Conservation (phyloP, 2,797 vertebrate species). For the Protosalanx chinensis region DNA sequence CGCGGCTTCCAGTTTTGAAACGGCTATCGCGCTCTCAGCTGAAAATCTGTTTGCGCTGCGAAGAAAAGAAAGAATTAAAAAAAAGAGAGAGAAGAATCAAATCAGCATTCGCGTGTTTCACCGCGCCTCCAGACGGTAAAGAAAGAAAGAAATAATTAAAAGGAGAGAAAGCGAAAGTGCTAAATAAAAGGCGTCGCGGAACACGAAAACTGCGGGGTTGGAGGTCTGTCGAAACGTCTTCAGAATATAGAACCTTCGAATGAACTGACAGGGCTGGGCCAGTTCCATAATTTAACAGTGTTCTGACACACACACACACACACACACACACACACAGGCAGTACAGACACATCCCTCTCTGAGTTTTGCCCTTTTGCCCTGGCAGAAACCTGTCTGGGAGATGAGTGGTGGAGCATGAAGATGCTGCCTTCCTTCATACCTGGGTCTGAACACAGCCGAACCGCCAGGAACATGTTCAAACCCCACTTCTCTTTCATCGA, state of each 20-base stretch:
- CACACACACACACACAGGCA: background rate
- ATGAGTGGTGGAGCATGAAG: constrained; percentile 45
- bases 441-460: background rate
- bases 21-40: constrained; percentile 44
- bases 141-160: no score
- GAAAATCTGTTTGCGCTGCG: background rate
- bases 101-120: no score
- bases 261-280: constrained; percentile 27
- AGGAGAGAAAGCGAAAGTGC: constrained; percentile 32
- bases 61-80: background rate
- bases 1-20: constrained; percentile 51
- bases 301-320: background rate
- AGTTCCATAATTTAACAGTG: constrained; percentile 60
- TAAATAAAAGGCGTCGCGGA: constrained; percentile 30
- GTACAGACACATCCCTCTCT: background rate
- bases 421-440: constrained; percentile 40
- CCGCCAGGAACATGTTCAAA: no score
- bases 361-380: background rate
- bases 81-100: constrained; percentile 3
- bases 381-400: background rate
- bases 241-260: constrained; percentile 38
- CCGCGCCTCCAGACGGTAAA: no score
- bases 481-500: no score
- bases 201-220: constrained; percentile 40
- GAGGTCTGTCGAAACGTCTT: constrained; percentile 23